Percentiles rank a stretch among this genome's conserved stretches.
Evolutionary conservation across 1,140 invertebrate species (phyloP).

Genomic region (Sitophilus oryzae): DNA sequence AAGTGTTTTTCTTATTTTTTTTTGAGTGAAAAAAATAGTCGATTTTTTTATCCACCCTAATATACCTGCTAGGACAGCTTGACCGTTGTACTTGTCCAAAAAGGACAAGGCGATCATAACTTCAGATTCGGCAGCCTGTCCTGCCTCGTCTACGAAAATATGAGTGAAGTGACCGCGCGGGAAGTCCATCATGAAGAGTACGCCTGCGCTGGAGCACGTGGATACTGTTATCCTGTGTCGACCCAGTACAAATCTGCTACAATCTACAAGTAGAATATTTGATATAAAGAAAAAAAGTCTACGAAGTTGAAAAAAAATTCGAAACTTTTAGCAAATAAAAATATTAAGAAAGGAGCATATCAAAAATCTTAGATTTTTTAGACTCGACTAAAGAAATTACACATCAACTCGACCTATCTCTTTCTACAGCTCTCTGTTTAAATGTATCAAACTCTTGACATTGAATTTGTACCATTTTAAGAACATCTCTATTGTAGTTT

Average conservation of each 20-base stretch:
- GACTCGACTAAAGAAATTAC: constrained; percentile 10
- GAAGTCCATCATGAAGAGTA: constrained; percentile 53
- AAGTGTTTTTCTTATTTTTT: too few relatives aligned
- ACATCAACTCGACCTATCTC: too few relatives aligned
- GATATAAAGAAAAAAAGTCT: too few relatives aligned
- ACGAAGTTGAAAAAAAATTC: too few relatives aligned
- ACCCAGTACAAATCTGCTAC: constrained; percentile 52
- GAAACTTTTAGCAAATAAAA: too few relatives aligned
- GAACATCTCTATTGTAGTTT: constrained; percentile 20
- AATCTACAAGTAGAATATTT: constrained; percentile 22
- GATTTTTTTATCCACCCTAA: neutral
- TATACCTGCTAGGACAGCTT: constrained; percentile 39
- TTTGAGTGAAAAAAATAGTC: too few relatives aligned
- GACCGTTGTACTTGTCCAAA: constrained; percentile 40
- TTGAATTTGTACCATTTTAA: constrained; percentile 27
- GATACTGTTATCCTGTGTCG: constrained; percentile 73
- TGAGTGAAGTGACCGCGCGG: constrained; percentile 63
- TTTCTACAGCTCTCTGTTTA: constrained; percentile 2
- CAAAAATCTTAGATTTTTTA: too few relatives aligned
- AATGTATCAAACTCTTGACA: constrained; percentile 16
- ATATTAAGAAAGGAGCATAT: too few relatives aligned
- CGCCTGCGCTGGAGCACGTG: constrained; percentile 71
- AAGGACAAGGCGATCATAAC: constrained; percentile 60
- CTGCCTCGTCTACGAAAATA: constrained; percentile 83
- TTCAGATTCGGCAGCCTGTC: constrained; percentile 76